Conservation (phyloP, 1,140 invertebrate genomes). For the Drosophila melanogaster region Release_6_plus_ISO1_MT NT_037436.4:19654001-19654500, state of each 20-base stretch:
- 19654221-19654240: slow-evolving; percentile 46
- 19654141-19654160: too few species aligned
- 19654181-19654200: not conserved
- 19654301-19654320: not conserved
- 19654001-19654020: slow-evolving; percentile 22
- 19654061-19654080: too few species aligned
- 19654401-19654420: slow-evolving; percentile 31
- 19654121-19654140: too few species aligned
- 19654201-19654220: slow-evolving; percentile 46
- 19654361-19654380: slow-evolving; percentile 36
- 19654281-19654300: slow-evolving; percentile 8
- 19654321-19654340: slow-evolving; percentile 32
- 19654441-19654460: slow-evolving; percentile 52
- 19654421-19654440: slow-evolving; percentile 78
- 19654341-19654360: slow-evolving; percentile 64
- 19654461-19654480: slow-evolving; percentile 38
- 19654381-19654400: slow-evolving; percentile 20
- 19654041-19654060: too few species aligned
- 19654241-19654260: slow-evolving; percentile 22
- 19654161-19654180: slow-evolving; percentile 5
- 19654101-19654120: too few species aligned
- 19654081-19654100: too few species aligned
- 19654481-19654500: slow-evolving; percentile 44
- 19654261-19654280: slow-evolving; percentile 55
- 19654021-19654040: slow-evolving; percentile 1